Conservation (phyloP, 2,797 vertebrate genomes). For the Sebastes baramenuke region DNA sequence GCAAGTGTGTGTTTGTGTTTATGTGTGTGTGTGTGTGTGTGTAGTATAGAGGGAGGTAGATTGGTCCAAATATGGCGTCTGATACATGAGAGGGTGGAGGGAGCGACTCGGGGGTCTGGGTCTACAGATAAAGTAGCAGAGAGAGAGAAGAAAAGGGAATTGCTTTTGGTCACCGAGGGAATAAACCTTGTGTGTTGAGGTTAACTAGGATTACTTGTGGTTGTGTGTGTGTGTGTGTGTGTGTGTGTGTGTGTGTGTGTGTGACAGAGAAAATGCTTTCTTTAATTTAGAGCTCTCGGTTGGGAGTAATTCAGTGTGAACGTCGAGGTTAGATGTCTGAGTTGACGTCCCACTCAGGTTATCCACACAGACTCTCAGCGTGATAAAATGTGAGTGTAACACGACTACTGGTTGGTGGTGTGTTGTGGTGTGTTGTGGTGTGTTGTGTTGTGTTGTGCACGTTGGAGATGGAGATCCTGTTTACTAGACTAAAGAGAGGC, state of each 20-base stretch:
- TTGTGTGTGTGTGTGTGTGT: too few relatives aligned
- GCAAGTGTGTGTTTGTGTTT: neutral
- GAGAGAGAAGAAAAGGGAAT: constrained; percentile 30
- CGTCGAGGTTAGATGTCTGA: constrained; percentile 23
- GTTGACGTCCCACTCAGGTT: constrained; percentile 7
- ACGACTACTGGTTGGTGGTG: neutral
- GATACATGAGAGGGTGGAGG: constrained; percentile 21
- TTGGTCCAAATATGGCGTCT: constrained; percentile 11
- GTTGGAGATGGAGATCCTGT: neutral
- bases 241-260: neutral
- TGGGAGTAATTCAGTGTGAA: constrained; percentile 2
- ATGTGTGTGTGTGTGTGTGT: neutral
- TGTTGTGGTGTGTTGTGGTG: neutral
- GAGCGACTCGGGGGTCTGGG: constrained; percentile 2
- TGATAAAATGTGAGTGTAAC: neutral
- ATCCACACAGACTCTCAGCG: neutral
- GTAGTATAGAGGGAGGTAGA: neutral
- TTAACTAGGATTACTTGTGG: constrained; percentile 38
- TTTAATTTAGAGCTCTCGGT: constrained; percentile 30
- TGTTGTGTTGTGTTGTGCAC: neutral
- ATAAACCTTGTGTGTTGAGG: constrained; percentile 38
- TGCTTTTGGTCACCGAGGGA: constrained; percentile 54
- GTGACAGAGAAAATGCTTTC: constrained; percentile 44
- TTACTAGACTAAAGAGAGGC: neutral
- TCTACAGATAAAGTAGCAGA: constrained; percentile 43